Percentiles rank a stretch among this genome's conserved stretches.
Conservation (phyloP, 1,140 invertebrate genomes). For the Hycleus cichorii region DNA sequence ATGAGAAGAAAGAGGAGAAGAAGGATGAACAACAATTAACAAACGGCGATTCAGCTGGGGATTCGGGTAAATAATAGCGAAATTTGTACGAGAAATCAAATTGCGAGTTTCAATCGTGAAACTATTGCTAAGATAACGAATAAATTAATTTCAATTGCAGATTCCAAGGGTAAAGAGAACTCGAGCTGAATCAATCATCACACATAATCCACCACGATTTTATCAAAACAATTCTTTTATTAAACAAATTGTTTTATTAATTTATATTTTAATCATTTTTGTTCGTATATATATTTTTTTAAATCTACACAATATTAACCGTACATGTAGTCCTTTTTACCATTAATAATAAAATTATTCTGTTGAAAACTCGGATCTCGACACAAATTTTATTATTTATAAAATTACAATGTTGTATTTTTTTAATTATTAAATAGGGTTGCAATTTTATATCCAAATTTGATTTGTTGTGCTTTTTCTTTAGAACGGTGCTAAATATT, state of each 20-base stretch:
- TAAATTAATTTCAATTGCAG: slow-evolving; percentile 34
- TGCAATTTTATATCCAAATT: neutral
- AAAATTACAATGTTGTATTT: neutral
- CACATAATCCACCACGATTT: slow-evolving; percentile 2
- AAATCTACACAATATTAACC: neutral
- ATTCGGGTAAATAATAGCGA: slow-evolving; percentile 40
- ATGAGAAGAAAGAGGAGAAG: slow-evolving; percentile 50
- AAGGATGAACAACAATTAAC: slow-evolving; percentile 47
- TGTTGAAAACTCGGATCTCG: neutral
- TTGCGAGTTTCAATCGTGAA: neutral
- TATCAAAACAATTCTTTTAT: neutral
- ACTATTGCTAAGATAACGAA: neutral
- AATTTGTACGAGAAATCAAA: slow-evolving; percentile 9
- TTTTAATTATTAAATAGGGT: neutral
- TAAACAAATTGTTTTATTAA: slow-evolving; percentile 13
- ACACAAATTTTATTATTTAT: slow-evolving; percentile 3
- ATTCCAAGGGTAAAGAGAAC: slow-evolving; percentile 46
- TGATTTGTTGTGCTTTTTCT: neutral
- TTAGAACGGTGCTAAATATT: neutral
- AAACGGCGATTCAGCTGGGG: slow-evolving; percentile 48
- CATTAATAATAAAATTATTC: neutral
- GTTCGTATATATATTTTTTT: neutral
- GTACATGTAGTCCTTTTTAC: slow-evolving; percentile 4
- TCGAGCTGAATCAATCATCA: slow-evolving; percentile 43
- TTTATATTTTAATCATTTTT: neutral